phyloP scores from a whole-genome alignment of 2,888 invertebrate genomes.

The Agrotis segetum region DNA sequence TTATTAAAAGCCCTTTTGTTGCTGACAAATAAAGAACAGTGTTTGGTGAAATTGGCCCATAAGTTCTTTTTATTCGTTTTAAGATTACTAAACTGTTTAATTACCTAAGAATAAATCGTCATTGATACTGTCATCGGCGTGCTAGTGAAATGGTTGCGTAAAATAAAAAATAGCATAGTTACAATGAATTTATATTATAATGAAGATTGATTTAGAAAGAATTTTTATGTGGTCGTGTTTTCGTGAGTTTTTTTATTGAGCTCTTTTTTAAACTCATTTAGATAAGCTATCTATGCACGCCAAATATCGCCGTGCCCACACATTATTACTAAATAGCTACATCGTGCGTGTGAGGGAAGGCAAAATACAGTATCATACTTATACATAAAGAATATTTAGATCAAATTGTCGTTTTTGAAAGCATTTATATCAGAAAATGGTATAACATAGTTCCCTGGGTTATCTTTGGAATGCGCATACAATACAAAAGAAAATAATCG shows the following conservation, averaged over 20 bases:
- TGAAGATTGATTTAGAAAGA: not conserved
- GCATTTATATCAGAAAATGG: not conserved
- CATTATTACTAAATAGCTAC: not conserved
- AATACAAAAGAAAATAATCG: slow-evolving; percentile 15
- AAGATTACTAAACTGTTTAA: slow-evolving; percentile 4
- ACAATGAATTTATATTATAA: not conserved
- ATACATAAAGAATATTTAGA: not conserved
- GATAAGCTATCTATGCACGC: too few relatives aligned
- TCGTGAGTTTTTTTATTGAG: too few relatives aligned
- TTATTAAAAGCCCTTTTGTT: not conserved
- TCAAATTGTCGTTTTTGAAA: not conserved
- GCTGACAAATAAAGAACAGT: not conserved
- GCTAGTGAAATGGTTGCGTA: not conserved
- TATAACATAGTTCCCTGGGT: slow-evolving; percentile 10
- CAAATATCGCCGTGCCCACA: not conserved
- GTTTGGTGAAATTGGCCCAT: not conserved
- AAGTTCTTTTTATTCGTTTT: not conserved
- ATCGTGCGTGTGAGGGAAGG: not conserved
- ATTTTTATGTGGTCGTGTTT: too few relatives aligned
- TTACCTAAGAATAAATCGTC: slow-evolving; percentile 11
- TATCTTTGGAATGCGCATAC: slow-evolving; percentile 47
- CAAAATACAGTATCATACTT: not conserved
- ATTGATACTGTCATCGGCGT: slow-evolving; percentile 12
- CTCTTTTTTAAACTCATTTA: too few relatives aligned
- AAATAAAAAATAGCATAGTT: not conserved